Evolutionary conservation across 37 sponge, comb jelly and placozoan genomes (phyloP).

Genomic region (Theonella swinhoei): DNA sequence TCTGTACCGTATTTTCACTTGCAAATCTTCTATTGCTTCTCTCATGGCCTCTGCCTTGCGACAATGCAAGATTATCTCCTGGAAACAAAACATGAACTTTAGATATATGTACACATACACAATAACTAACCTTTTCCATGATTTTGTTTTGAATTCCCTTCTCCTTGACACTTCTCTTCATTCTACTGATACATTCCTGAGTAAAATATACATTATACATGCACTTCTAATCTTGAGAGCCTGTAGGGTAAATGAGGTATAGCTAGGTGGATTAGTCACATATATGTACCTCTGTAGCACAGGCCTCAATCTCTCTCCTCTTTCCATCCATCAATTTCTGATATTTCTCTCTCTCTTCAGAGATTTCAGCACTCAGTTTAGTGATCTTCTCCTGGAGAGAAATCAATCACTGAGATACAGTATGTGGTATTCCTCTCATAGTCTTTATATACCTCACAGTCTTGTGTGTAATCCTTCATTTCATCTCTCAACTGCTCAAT

Average conservation of each 20-base stretch:
- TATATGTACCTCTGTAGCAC: slow-evolving; percentile 31
- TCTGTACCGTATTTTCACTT: slow-evolving; percentile 19
- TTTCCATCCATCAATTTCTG: slow-evolving; percentile 24
- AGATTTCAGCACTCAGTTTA: slow-evolving; percentile 30
- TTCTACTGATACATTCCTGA: slow-evolving; percentile 24
- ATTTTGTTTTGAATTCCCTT: slow-evolving; percentile 63
- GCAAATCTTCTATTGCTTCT: slow-evolving; percentile 12
- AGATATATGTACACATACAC: neutral
- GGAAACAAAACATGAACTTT: neutral
- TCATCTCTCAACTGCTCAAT: slow-evolving; percentile 57
- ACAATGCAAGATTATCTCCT: slow-evolving; percentile 44
- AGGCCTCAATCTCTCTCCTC: slow-evolving; percentile 22
- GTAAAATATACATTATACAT: neutral
- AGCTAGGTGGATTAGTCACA: no score
- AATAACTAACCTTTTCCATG: slow-evolving; percentile 49
- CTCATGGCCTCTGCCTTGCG: slow-evolving; percentile 11
- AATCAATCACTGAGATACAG: neutral
- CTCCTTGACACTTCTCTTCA: slow-evolving; percentile 38
- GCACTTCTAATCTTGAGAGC: neutral
- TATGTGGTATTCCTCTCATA: neutral
- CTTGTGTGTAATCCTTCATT: neutral
- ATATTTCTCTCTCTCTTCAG: slow-evolving; percentile 38
- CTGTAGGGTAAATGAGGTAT: neutral
- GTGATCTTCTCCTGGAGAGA: neutral
- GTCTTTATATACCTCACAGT: neutral